Base-by-base conservation (phyloP, 2,797 vertebrate genomes). In the Sebastolobus alascanus region DNA sequence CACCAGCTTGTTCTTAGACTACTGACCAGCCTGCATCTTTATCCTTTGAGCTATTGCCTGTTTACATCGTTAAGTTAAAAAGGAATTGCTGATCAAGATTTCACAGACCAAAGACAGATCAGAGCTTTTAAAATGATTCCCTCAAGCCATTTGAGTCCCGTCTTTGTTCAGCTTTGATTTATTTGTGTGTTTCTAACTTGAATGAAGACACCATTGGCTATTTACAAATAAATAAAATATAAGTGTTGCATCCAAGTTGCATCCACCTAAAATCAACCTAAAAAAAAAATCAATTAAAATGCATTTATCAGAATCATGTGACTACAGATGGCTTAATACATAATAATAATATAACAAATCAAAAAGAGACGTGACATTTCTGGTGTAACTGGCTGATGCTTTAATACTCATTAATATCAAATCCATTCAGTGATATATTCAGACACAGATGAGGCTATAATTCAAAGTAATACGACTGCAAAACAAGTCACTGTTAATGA, bases 131-230 rank as follows among this genome's bases (percentile, higher is more conserved):
- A 71, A 72, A 61, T 20, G 0, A 25, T 40, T 56, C 31, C 16
- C 38, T 66, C 18, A 13, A 56, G 8, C 2, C 20, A 14, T 43
- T 14, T 7, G 12, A 77, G n/a, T 54, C 31, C 14, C n/a, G 16
- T 0, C 20, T 52, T n/a, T n/a, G 8, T 10, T 1, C 25, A 33
- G 20, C 8, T 55, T 38, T 5, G 1, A 22, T 58, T 66, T 20
- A n/a, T 29, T n/a, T 27, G 18, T 18, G 33, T n/a, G 8, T 65
- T 35, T 65, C 22, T 27, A 54, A 29, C 33, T 55, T 12, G 8
- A 27, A 64, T 55, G 4, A 56, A 40, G 22, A 29, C 46, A 10
- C 25, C 4, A 22, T 8, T 16, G 16, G 7, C 13, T 54, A 2
- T 64, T 12, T 43, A 16, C 31, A 16, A 58, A 16, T 22, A n/a